A percentile compares a stretch with the other conserved stretches of the same genome.
Evolutionary conservation across 2,797 vertebrate species (phyloP).

Genomic region (Xiphophorus birchmanni): DNA sequence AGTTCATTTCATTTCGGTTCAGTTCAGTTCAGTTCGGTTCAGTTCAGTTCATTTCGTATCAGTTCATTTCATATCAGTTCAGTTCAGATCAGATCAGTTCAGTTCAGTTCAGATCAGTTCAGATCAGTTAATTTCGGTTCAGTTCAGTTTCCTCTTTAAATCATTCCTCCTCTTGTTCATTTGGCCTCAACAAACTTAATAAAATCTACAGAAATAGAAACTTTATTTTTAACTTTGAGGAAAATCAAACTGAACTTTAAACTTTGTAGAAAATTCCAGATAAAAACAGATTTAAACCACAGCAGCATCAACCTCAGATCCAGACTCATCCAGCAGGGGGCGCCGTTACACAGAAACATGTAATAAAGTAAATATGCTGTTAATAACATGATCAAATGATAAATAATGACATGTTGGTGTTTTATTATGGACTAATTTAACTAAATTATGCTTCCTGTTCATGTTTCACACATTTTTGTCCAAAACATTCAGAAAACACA

Average conservation of each 20-base stretch:
- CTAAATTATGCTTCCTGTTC: background rate
- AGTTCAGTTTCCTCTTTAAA: background rate
- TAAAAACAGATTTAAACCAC: background rate
- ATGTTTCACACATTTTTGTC: background rate
- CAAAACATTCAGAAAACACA: background rate
- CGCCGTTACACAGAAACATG: background rate
- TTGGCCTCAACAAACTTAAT: background rate
- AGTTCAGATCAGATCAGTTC: background rate
- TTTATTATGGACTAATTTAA: background rate
- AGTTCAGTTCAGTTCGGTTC: too few species aligned
- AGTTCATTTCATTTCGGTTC: too few species aligned
- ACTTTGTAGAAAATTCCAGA: background rate
- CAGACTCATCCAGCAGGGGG: background rate
- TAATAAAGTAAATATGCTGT: background rate
- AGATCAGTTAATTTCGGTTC: too few species aligned
- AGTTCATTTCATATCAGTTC: too few species aligned
- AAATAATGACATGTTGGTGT: background rate
- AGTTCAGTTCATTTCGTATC: too few species aligned
- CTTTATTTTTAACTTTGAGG: background rate
- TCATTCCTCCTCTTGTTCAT: fast-evolving
- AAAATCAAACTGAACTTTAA: background rate
- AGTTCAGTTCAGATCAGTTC: too few species aligned
- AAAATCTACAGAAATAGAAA: background rate
- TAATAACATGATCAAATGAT: background rate
- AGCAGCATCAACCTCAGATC: background rate